phyloP scores from a whole-genome alignment of 2,113 vertebrate species.

The Brevimyrus niger region DNA sequence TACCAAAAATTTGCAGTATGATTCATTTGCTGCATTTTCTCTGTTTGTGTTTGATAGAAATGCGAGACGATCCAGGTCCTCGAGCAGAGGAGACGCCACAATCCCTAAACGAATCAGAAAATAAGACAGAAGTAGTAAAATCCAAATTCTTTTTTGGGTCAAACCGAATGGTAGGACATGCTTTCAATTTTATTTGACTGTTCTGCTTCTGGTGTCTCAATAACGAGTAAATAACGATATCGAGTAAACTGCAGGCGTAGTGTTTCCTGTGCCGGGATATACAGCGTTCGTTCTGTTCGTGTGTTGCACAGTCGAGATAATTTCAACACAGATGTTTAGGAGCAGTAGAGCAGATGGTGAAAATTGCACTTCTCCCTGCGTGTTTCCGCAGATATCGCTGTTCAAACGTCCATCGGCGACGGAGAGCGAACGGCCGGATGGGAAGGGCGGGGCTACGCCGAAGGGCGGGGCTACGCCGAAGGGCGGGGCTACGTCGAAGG shows the following conservation, averaged over 20 bases:
- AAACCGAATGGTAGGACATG: not conserved
- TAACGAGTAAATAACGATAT: not conserved
- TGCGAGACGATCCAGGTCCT: not conserved
- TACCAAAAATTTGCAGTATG: not conserved
- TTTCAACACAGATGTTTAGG: not conserved
- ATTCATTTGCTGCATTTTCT: not conserved
- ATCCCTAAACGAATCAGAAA: not conserved
- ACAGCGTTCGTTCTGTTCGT: not conserved
- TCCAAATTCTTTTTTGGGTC: slow-evolving; percentile 4
- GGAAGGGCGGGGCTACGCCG: not conserved
- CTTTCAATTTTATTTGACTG: not conserved
- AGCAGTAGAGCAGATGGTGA: not conserved
- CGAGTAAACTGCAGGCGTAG: not conserved
- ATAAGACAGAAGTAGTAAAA: not conserved
- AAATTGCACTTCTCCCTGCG: no score
- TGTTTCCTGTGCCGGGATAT: not conserved
- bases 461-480: no score
- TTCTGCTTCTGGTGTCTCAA: not conserved
- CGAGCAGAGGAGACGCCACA: not conserved
- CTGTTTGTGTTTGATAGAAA: not conserved
- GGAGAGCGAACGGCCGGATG: not conserved
- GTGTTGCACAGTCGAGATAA: not conserved
- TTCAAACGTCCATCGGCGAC: not conserved
- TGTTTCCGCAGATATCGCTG: not conserved
- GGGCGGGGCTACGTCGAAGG: no score